phyloP scores from a whole-genome alignment of 1,140 invertebrate genomes.

The Drosophila fuyamai region DNA sequence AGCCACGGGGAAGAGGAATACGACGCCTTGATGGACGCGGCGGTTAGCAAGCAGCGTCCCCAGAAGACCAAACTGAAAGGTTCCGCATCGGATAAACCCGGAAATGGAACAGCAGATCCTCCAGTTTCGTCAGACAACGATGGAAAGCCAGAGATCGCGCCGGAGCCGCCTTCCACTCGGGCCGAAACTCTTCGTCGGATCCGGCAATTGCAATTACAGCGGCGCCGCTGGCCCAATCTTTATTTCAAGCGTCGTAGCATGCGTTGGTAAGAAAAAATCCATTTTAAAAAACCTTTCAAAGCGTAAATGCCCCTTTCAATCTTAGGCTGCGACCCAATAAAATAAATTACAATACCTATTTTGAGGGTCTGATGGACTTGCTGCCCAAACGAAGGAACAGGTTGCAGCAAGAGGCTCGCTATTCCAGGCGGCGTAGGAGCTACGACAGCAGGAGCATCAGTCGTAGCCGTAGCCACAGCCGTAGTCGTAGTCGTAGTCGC shows the following conservation, averaged over 20 bases:
- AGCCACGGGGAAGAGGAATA: constrained; percentile 63
- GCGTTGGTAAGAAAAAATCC: constrained; percentile 35
- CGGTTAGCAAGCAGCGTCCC: constrained; percentile 52
- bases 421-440: too few species aligned
- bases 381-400: constrained; percentile 4
- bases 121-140: background rate
- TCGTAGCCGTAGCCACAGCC: constrained; percentile 6
- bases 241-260: constrained; percentile 62
- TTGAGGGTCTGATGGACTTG: constrained; percentile 1
- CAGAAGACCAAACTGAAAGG: constrained; percentile 29
- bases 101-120: background rate
- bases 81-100: background rate
- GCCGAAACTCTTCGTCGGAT: constrained; percentile 27
- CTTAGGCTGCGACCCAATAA: background rate
- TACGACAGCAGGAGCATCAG: constrained; percentile 12
- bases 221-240: constrained; percentile 5
- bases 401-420: background rate
- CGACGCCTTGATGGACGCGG: constrained; percentile 65
- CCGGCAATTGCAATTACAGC: constrained; percentile 15
- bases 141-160: background rate
- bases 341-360: constrained; percentile 1
- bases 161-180: constrained; percentile 25
- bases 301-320: background rate
- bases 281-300: background rate
- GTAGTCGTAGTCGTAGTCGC: background rate